Base-by-base conservation (phyloP, 2,797 vertebrate genomes). In the Falco concolor region DNA sequence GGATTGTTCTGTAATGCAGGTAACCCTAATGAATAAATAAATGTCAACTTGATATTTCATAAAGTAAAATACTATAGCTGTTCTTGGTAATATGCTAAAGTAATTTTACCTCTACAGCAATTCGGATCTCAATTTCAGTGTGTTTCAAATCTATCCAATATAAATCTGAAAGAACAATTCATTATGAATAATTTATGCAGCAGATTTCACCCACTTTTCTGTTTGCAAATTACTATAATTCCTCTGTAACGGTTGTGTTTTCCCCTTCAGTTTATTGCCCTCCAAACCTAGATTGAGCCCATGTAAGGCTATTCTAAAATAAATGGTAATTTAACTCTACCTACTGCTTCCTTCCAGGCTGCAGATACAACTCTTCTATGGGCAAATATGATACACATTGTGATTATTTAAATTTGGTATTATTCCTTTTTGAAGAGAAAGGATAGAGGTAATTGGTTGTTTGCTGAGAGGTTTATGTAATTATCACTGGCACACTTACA, bases 1-100 rank as follows among this genome's bases (percentile, higher is more conserved):
- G 68, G 47, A 80, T 92, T 80, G 52, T 61, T 94, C 76, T 54
- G 60, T 93, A 92, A 96, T 52, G 53, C 54, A 75, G 65, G 75
- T 87, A 94, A 91, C 79, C 30, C 53, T 93, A 89, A 94, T 76
- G 87, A 93, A 94, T 89, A 89, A 94, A 90, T 88, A 95, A 92
- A 95, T 86, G 68, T 86, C 92, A 96, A 38, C 50, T 78, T 0
- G 0, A 30, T 89, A 75, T 91, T 94, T 96, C 61, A 69, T 89
- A 17, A 89, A 72, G 42, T 79, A 83, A 96, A 89, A 87, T 77
- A 75, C 50, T 92, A 60, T 36, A 69, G 14, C 30, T 90, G n/a
- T 69, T 94, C 52, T 78, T 11, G 3, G 42, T 86, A 78, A 75
- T 67, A 67, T 0, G 0, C 32, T 70, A 20, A 88, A 84, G 47